Percentiles rank a stretch among this genome's conserved stretches.
Evolutionary conservation across 2,888 invertebrate species (phyloP).

Genomic region (Aethes cnicana): DNA sequence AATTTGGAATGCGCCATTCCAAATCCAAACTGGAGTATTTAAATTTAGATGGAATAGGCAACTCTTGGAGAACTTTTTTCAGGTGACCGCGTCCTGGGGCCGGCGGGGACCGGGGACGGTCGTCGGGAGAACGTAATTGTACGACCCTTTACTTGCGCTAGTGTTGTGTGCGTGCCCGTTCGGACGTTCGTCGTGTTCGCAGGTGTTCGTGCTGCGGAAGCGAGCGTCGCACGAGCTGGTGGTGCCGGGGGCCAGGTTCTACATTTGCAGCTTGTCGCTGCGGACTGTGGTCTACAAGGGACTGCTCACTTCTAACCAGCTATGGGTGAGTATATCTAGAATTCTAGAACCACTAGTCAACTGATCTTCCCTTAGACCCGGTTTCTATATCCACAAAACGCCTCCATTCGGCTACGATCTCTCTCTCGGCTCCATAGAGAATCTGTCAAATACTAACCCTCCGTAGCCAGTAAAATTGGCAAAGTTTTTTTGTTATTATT

Average conservation of each 20-base stretch:
- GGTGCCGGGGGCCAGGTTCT: constrained; percentile 93
- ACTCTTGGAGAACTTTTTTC: constrained; percentile 70
- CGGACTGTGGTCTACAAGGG: constrained; percentile 98
- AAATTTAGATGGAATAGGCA: constrained; percentile 40
- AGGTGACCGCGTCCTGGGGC: constrained; percentile 59
- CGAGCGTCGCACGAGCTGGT: constrained; percentile 94
- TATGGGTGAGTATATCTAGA: constrained; percentile 86
- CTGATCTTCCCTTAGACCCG: no score
- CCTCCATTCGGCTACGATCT: no score
- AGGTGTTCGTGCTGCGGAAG: constrained; percentile 97
- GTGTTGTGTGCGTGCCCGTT: constrained; percentile 22
- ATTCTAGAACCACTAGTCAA: no score
- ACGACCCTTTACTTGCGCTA: constrained; percentile 41
- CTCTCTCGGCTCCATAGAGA: no score
- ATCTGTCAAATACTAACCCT: no score
- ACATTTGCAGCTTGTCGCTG: constrained; percentile 96
- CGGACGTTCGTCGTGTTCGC: constrained; percentile 46
- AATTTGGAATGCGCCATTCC: constrained; percentile 49
- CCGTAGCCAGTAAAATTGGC: no score
- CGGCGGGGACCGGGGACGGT: constrained; percentile 54
- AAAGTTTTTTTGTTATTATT: no score
- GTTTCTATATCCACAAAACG: no score
- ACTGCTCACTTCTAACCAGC: constrained; percentile 96
- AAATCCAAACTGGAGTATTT: constrained; percentile 59
- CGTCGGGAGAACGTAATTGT: constrained; percentile 67